Conservation (phyloP, 2,113 vertebrate genomes). For the Mobula hypostoma region DNA sequence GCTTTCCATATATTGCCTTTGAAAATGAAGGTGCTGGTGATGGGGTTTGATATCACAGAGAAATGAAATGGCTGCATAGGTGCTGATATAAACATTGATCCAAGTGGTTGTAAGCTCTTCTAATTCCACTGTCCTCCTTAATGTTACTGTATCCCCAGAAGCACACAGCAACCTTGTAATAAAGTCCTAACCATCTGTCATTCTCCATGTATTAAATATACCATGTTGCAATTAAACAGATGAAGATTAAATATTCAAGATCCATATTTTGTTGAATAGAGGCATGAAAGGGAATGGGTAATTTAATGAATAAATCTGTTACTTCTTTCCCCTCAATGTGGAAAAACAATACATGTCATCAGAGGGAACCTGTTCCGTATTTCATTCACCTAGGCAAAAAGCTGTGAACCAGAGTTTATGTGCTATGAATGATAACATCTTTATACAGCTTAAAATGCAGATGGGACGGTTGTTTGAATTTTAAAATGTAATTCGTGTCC, state of each 20-base stretch:
- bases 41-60: not conserved
- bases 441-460: not conserved
- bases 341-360: constrained; percentile 20
- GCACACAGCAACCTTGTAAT: constrained; percentile 13
- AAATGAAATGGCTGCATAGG: not conserved
- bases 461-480: not conserved
- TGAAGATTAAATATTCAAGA: constrained; percentile 35
- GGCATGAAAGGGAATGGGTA: constrained; percentile 30
- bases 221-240: constrained; percentile 35
- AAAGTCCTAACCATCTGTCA: constrained; percentile 31
- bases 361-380: constrained; percentile 9
- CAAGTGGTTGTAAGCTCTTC: not conserved
- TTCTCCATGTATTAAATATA: constrained; percentile 35
- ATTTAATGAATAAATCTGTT: constrained; percentile 32
- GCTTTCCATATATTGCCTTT: not conserved
- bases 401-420: not conserved
- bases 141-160: constrained; percentile 26
- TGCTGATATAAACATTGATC: not conserved
- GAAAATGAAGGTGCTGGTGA: not conserved
- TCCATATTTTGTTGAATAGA: constrained; percentile 33
- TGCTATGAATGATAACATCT: constrained; percentile 14
- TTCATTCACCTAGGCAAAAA: not conserved
- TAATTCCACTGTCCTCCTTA: constrained; percentile 15
- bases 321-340: constrained; percentile 16
- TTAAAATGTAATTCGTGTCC: not conserved